Percentiles rank a stretch among this genome's conserved stretches.
These are phyloP conservation scores for Myiotriccus ornatus DNA, from an alignment of 2,797 vertebrate genomes.

Conservation along the genomic window DNA sequence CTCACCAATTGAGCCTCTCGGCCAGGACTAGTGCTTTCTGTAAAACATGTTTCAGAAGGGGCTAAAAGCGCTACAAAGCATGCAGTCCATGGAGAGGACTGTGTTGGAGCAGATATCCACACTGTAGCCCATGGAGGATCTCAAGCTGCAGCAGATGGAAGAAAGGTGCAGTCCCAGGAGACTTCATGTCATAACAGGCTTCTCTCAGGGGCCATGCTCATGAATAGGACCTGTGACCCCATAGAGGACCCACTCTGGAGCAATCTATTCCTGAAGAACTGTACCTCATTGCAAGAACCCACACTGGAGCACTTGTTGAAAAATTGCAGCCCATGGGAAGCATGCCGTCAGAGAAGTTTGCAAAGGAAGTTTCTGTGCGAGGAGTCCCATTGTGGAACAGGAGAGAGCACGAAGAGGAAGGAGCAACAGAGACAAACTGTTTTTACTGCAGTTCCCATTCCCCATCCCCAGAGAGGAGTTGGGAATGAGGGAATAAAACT, in stretches of 20 bases:
- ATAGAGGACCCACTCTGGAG: too few relatives aligned
- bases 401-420: not conserved
- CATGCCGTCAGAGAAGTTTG: too few relatives aligned
- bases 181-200: fast-evolving
- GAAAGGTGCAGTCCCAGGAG: not conserved
- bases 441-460: not conserved
- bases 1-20: not conserved
- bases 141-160: fast-evolving
- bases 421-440: not conserved
- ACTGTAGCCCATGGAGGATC: not conserved
- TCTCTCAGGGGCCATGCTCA: not conserved
- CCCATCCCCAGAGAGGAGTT: fast-evolving
- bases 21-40: not conserved
- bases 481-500: not conserved
- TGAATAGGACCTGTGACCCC: too few relatives aligned
- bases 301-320: too few relatives aligned
- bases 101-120: not conserved
- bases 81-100: not conserved
- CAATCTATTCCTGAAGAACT: too few relatives aligned
- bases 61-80: not conserved
- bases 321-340: too few relatives aligned
- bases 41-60: not conserved
- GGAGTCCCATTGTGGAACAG: too few relatives aligned
- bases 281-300: too few relatives aligned
- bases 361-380: too few relatives aligned